Percentiles rank a stretch among this genome's conserved stretches.
phyloP scores from a whole-genome alignment of 1,140 invertebrate genomes.

The roundworm (Caenorhabditis elegans) region WBcel235 BX284603.4:8090501-8091000 shows the following conservation, averaged over 20 bases:
- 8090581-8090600: not conserved
- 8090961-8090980: conserved; percentile 29
- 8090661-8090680: conserved; percentile 43
- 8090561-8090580: not conserved
- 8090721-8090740: not conserved
- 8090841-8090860: not conserved
- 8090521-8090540: too few species aligned
- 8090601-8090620: not conserved
- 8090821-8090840: conserved; percentile 16
- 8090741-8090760: not conserved
- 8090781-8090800: conserved; percentile 28
- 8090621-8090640: not conserved
- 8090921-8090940: not conserved
- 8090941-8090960: conserved; percentile 32
- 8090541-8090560: too few species aligned
- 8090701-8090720: not conserved
- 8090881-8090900: conserved; percentile 27
- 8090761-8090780: too few species aligned
- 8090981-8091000: conserved; percentile 13
- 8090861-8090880: not conserved
- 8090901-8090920: not conserved
- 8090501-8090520: too few species aligned
- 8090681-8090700: conserved; percentile 27
- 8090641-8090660: not conserved
- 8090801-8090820: conserved; percentile 25